Percentiles rank a stretch among this genome's conserved stretches.
Conservation (phyloP, 2,113 vertebrate genomes). For the Prietella phreatophila region DNA sequence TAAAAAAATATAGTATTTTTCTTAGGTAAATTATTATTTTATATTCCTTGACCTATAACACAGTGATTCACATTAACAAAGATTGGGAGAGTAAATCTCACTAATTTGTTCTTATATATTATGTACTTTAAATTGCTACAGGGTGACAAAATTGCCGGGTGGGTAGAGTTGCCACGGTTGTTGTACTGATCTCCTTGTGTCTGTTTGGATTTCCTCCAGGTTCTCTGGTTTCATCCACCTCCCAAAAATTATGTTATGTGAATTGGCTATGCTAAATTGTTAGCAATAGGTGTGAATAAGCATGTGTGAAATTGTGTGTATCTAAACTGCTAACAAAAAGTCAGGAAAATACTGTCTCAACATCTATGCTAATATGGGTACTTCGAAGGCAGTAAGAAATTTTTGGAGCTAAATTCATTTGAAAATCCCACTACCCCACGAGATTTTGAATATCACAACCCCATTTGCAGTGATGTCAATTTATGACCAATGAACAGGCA, state of each 20-base stretch:
- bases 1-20: background rate
- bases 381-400: background rate
- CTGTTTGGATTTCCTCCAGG: too few species aligned
- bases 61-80: background rate
- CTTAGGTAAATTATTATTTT: background rate
- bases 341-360: background rate
- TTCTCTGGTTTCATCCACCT: background rate
- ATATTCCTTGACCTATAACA: background rate
- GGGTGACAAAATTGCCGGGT: background rate
- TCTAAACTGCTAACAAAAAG: background rate
- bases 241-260: background rate
- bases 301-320: background rate
- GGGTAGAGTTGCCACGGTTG: background rate
- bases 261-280: background rate
- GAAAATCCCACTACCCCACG: background rate
- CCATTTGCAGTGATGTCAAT: background rate
- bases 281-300: background rate
- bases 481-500: background rate
- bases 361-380: background rate
- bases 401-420: background rate
- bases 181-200: background rate
- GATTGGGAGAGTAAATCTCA: background rate
- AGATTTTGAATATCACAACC: background rate
- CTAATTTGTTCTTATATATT: background rate
- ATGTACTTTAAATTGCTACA: background rate